Evolutionary conservation across 2,888 invertebrate genomes (phyloP), one percentile per base, ranked within the genome.

Genomic region (Trichopoda pennipes): DNA sequence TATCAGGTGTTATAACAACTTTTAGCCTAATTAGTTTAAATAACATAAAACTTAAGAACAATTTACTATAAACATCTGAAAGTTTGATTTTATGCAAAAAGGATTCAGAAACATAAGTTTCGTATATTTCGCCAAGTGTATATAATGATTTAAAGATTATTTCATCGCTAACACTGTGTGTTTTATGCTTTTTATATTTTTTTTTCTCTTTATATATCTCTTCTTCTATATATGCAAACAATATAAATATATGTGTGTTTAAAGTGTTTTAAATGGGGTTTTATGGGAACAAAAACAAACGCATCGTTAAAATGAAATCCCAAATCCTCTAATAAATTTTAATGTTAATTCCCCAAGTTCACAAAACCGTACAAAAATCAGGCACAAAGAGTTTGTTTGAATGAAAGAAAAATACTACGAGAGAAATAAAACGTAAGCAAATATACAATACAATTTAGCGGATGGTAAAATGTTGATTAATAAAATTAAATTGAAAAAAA

Each of bases 291-390:
- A 56, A 55, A 74, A 70, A 81, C 47, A 75, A 58, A 75, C 64
- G 70, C 73, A 76, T 61, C n/a, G 51, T 74, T 35, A 60, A 69
- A 60, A n/a, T n/a, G n/a, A 58, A 64, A 49, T 28, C 49, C 75
- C 19, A 75, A 75, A 47, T 68, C 64, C 66, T 73, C 69, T 76
- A 68, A 76, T 80, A 73, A 76, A 76, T 77, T 51, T 76, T 80
- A 61, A 58, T 66, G 53, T 38, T 51, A 16, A 53, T 51, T 23
- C 28, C n/a, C 32, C 53, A 32, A n/a, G 3, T 28, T 55, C 10
- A 7, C 21, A 17, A 19, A 51, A 42, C 12, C 47, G 32, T 19
- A 7, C 9, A 21, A 61, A 14, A 28, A 21, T 28, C 28, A 72
- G 32, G 19, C 35, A 56, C 23, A 56, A 21, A n/a, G 23, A 9